A percentile compares a stretch with the other conserved stretches of the same genome.
phyloP scores from a whole-genome alignment of 2,113 vertebrate genomes.

The Callionymus lyra region DNA sequence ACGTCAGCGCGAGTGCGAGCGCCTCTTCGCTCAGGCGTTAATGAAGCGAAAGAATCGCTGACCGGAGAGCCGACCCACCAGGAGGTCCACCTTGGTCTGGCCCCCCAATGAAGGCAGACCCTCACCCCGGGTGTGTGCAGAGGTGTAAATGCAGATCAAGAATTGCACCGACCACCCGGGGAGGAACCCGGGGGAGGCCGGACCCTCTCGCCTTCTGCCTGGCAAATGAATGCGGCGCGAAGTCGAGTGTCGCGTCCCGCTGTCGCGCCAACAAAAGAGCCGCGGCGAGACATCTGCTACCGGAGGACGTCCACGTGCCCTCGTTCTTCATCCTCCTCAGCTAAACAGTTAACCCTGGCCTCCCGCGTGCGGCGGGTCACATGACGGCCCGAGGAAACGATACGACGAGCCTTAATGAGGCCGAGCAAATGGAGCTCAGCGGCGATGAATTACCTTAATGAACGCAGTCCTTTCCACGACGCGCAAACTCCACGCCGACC shows the following conservation, averaged over 20 bases:
- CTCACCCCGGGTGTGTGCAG: conserved; percentile 34
- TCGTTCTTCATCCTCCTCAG: conserved; percentile 41
- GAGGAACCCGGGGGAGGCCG: conserved; percentile 41
- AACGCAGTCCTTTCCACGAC: conserved; percentile 69
- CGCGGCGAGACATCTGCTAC: conserved; percentile 90
- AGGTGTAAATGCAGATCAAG: conserved; percentile 62
- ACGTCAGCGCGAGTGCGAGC: background rate
- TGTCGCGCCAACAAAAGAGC: conserved; percentile 82
- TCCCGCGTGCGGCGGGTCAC: conserved; percentile 59
- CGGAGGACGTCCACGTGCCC: conserved; percentile 79
- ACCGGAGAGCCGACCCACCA: background rate
- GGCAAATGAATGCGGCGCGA: conserved; percentile 86
- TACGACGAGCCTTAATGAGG: conserved; percentile 69
- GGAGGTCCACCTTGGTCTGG: conserved; percentile 47
- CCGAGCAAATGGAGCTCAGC: conserved; percentile 70
- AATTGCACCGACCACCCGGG: conserved; percentile 60
- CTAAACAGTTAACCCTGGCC: conserved; percentile 51
- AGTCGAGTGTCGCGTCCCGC: conserved; percentile 83
- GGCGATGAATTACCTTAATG: conserved; percentile 73
- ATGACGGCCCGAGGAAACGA: conserved; percentile 59
- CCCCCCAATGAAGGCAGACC: conserved; percentile 53
- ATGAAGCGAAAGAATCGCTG: conserved; percentile 56
- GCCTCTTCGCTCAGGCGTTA: conserved; percentile 48
- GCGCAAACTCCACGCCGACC: conserved; percentile 64
- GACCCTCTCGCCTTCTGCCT: conserved; percentile 61